Conservation (phyloP, 2,797 vertebrate species). For the Benthosema pterotum region DNA sequence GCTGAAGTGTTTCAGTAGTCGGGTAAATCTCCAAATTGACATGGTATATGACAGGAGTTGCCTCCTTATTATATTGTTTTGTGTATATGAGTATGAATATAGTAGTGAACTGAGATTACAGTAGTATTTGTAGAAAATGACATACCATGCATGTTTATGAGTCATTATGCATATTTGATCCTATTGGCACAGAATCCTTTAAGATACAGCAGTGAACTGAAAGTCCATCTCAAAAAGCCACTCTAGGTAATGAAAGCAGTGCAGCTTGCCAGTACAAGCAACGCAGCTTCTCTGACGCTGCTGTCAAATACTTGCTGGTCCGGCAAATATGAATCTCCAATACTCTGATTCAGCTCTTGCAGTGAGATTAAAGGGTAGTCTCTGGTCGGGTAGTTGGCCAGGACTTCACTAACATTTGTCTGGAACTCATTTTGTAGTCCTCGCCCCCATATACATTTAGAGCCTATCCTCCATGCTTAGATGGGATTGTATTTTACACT, state of each 20-base stretch:
- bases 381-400: conserved; percentile 51
- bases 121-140: conserved; percentile 34
- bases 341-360: conserved; percentile 74
- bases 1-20: conserved; percentile 40
- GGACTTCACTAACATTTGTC: conserved; percentile 15
- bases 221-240: conserved; percentile 71
- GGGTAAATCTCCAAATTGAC: conserved; percentile 41
- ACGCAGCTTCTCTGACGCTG: conserved; percentile 60
- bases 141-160: conserved; percentile 43
- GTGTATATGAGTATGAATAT: conserved; percentile 34
- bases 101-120: conserved; percentile 27
- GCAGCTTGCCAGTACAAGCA: conserved; percentile 67
- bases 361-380: conserved; percentile 63
- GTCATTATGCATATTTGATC: conserved; percentile 55
- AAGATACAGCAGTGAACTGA: conserved; percentile 52
- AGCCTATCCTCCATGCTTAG: background rate
- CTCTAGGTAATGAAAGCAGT: conserved; percentile 78
- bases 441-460: conserved; percentile 13
- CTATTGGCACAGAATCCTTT: conserved; percentile 51
- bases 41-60: conserved; percentile 18
- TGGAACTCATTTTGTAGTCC: conserved; percentile 14
- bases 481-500: background rate
- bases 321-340: conserved; percentile 77
- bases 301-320: conserved; percentile 81
- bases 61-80: conserved; percentile 36